Evolutionary conservation across 2,797 vertebrate genomes (phyloP).

Genomic region (Anolis apletophallus): DNA sequence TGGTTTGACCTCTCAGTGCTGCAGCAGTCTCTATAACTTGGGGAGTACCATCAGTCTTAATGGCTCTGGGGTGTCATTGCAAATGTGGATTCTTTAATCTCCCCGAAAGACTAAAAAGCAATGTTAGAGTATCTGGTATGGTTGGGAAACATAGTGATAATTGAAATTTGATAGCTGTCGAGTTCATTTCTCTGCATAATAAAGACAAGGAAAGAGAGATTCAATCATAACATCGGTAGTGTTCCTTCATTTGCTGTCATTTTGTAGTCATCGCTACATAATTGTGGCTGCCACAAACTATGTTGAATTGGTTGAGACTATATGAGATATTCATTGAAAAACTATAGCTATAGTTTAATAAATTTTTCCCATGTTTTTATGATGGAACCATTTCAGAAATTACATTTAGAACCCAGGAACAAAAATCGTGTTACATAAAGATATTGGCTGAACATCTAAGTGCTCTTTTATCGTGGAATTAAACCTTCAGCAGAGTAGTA

Average conservation of each 20-base stretch:
- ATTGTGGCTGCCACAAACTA: no score
- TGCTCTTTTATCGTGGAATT: background rate
- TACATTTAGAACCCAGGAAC: no score
- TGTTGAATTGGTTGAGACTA: no score
- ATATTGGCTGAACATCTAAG: background rate
- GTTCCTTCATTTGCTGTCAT: background rate
- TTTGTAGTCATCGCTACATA: background rate
- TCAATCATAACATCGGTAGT: background rate
- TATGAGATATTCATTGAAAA: no score
- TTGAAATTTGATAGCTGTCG: no score
- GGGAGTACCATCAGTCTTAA: background rate
- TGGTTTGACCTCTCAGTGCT: background rate
- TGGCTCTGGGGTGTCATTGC: background rate
- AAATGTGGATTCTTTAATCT: background rate
- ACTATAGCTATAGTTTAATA: no score
- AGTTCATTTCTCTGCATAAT: background rate
- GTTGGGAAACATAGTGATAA: background rate
- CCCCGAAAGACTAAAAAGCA: background rate
- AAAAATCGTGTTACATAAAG: no score
- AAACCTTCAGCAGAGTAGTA: background rate
- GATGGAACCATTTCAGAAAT: no score
- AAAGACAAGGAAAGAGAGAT: background rate
- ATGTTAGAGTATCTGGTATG: background rate
- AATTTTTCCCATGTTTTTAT: no score
- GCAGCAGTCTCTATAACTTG: background rate